Base-by-base conservation (phyloP, 2,113 vertebrate genomes). In the Sorex fumeus region DNA sequence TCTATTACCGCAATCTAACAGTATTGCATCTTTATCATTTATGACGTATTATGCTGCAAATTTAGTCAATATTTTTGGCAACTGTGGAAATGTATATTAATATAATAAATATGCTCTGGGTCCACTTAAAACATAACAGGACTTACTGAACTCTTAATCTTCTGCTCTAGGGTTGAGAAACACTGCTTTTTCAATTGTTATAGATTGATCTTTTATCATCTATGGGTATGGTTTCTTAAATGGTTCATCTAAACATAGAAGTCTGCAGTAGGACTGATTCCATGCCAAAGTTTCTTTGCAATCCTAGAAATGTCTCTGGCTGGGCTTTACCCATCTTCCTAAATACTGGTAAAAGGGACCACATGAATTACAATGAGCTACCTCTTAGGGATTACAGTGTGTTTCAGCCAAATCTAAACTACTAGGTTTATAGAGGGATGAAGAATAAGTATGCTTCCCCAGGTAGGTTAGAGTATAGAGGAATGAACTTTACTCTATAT, bases 291-390 rank as follows among this genome's bases (percentile, higher is more conserved):
- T 88, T 84, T 85, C 75, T 69, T 50, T 53, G 27, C 28, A 62
- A 60, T 40, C 6, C 53, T 72, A 87, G 34, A 8, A 53, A 25
- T n/a, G 77, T 1, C 62, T 80, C 69, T 57, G 3, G 15, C 34
- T 66, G 10, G 34, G 28, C 10, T 83, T 76, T 32, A 34, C 8
- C 27, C 32, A 30, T 30, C 34, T 81, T 90, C 70, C 45, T 75
- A 93, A 89, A 86, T 13, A 10, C 15, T 66, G 83, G 34, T 78
- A 66, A 88, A 40, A 95, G 47, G 10, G 32, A 21, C 11, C 23
- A 18, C 27, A 11, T 80, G 47, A 84, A 21, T 16, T 69, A n/a
- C 3, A 79, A n/a, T 28, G 9, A 50, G 43, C 12, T n/a, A 12
- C 7, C 28, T 6, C 2, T 21, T 25, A 62, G 57, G 47, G 25